Evolutionary conservation across 2,888 invertebrate species (phyloP), one percentile per base, ranked within the genome.

Genomic region (Drosophila quinaria): DNA sequence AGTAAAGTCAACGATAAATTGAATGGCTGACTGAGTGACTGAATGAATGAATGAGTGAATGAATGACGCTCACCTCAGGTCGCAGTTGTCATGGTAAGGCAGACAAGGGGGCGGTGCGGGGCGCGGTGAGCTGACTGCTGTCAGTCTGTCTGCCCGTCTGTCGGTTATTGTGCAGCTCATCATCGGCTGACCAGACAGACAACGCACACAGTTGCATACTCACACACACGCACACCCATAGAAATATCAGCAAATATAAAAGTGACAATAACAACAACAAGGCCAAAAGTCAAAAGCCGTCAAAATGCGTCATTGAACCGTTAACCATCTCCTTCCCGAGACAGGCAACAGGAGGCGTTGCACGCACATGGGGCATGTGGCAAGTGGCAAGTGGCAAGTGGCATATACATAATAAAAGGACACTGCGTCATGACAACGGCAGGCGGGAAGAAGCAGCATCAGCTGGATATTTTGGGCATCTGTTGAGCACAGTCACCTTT

Each of bases 1-100:
- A 82, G 88, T 85, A 78, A 86, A 87, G 86, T 80, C 88, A 85
- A 85, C 83, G 83, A 86, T 86, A 86, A 85, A 88, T 85, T 86
- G 87, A 81, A 86, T 78, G 88, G 70, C 58, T 86, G 88, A 85
- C 85, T 85, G 74, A 78, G n/a, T 65, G 68, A 64, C 15, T 73
- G 74, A 67, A 4, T 49, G 74, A 70, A 54, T 51, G 66, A 60
- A 33, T 80, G 82, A 84, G 70, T 83, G 74, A 78, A 9, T 65
- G 68, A 66, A 13, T 58, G 55, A 19, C 17, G 9, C 44, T 19
- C 41, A 42, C 61, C 22, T 15, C 47, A 11, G 31, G 15, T 31
- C 15, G 15, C 17, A 17, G 49, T 17, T 49, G 50, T 33, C 50
- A 50, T 8, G 29, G 46, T 25, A 25, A 46, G n/a, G 22, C 3